These are phyloP conservation scores for Erebia aethiops DNA, from an alignment of 2,888 invertebrate species.

Conservation along the genomic window DNA sequence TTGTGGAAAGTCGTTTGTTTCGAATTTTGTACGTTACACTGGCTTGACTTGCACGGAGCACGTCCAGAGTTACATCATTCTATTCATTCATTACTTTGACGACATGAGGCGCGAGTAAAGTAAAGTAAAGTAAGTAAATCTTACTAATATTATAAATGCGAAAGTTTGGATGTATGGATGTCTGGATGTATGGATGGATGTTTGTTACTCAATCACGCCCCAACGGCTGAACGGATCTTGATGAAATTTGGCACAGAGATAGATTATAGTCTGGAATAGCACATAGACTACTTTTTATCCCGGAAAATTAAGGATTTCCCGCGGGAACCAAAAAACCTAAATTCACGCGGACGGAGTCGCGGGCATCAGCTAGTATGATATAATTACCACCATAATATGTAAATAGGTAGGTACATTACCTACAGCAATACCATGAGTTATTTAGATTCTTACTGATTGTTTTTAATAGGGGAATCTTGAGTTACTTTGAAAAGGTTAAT, in stretches of 20 bases:
- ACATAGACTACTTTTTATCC: too few species aligned
- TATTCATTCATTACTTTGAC: conserved; percentile 28
- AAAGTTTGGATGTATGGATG: too few species aligned
- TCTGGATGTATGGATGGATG: too few species aligned
- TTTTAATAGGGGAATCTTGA: not conserved
- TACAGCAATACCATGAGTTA: not conserved
- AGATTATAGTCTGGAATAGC: too few species aligned
- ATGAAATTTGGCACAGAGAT: too few species aligned
- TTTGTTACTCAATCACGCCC: too few species aligned
- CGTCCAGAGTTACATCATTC: conserved; percentile 48
- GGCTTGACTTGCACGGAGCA: conserved; percentile 42
- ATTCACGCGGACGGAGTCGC: too few species aligned
- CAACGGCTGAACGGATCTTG: too few species aligned
- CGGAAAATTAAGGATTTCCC: too few species aligned
- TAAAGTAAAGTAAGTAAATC: not conserved
- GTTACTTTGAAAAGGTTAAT: not conserved
- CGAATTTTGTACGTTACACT: conserved; percentile 50
- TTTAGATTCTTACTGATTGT: not conserved
- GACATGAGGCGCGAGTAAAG: not conserved
- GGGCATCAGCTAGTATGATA: not conserved
- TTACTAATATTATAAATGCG: too few species aligned
- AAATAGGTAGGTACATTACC: not conserved
- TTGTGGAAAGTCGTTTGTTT: conserved; percentile 52
- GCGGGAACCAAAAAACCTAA: too few species aligned
- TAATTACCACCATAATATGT: conserved; percentile 1